These are phyloP conservation scores for Micronycteris hirsuta DNA, from an alignment of 2,113 vertebrate species.

Conservation along the genomic window DNA sequence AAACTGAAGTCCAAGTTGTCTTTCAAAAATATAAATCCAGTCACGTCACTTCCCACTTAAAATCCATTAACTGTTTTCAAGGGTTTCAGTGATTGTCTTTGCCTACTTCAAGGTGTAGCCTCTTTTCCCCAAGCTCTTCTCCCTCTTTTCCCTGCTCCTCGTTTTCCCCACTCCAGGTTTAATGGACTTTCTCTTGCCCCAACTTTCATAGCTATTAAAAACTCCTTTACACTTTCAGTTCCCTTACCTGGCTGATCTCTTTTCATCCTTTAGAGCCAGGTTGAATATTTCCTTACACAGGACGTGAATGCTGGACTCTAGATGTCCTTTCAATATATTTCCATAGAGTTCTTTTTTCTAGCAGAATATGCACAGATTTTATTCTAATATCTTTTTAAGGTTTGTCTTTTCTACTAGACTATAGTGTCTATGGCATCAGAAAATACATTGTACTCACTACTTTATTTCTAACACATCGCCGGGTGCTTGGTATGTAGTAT, in stretches of 20 bases:
- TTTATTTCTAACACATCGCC: background rate
- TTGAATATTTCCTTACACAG: background rate
- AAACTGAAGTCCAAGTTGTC: background rate
- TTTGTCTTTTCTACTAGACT: conserved; percentile 3
- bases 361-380: background rate
- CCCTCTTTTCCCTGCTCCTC: background rate
- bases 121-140: background rate
- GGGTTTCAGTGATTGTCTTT: background rate
- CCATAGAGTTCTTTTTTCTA: background rate
- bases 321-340: background rate
- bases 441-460: background rate
- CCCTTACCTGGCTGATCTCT: background rate
- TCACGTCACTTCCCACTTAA: background rate
- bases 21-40: background rate
- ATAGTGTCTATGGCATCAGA: background rate
- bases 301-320: background rate
- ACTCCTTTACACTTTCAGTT: background rate
- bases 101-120: background rate
- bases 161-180: background rate
- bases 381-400: conserved; percentile 9
- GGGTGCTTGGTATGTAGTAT: background rate
- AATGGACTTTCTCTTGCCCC: background rate
- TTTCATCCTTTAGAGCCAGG: background rate
- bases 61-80: background rate
- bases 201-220: background rate